A percentile compares a stretch with the other conserved stretches of the same genome.
Evolutionary conservation across 2,797 vertebrate species (phyloP).

Genomic region (Anomalospiza imberbis): DNA sequence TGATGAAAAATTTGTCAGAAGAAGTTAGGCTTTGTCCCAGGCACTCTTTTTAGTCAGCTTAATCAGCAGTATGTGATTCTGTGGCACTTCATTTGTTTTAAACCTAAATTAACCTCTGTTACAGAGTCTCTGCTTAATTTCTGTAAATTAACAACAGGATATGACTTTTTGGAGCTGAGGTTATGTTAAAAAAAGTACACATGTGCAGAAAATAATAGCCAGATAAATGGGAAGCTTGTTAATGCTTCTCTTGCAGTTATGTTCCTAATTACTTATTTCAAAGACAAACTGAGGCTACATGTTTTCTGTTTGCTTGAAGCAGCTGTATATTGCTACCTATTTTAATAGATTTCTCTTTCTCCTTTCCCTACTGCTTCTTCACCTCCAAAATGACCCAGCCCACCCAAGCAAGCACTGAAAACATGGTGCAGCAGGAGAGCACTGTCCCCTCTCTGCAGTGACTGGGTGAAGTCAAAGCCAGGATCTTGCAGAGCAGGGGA

Average conservation of each 20-base stretch:
- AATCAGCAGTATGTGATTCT: not conserved
- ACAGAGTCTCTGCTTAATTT: not conserved
- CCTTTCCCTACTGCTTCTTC: not conserved
- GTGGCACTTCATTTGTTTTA: slow-evolving; percentile 25
- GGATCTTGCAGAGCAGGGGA: not conserved
- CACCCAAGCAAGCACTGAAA: not conserved
- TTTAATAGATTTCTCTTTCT: not conserved
- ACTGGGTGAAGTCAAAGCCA: not conserved
- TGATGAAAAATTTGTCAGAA: not conserved
- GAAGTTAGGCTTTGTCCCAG: not conserved
- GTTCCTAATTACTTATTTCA: not conserved
- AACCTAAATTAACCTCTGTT: slow-evolving; percentile 25
- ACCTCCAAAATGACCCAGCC: not conserved
- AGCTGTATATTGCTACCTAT: not conserved
- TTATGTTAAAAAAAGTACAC: not conserved
- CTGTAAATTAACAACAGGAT: not conserved
- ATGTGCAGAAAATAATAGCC: not conserved
- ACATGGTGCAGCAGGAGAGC: not conserved
- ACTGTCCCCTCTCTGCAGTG: not conserved
- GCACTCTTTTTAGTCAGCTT: not conserved
- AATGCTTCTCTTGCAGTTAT: not conserved
- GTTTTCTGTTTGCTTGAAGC: not conserved
- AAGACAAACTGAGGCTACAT: not conserved
- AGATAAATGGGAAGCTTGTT: not conserved
- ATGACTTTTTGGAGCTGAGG: not conserved